phyloP scores from a whole-genome alignment of 2,113 vertebrate species.

The Dicerorhinus sumatrensis region DNA sequence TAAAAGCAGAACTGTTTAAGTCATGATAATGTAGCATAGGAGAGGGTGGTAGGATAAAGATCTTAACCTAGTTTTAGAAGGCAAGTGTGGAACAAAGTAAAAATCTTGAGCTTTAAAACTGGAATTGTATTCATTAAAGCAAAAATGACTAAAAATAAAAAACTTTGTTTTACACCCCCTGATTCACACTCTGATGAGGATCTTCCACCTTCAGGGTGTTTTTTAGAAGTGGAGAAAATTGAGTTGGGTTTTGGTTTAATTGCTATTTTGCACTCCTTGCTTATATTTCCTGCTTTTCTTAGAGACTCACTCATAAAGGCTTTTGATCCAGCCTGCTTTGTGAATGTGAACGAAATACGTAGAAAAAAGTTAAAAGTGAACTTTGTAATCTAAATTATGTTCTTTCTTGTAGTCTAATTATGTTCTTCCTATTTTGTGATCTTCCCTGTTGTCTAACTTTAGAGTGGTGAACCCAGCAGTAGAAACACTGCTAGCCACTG shows the following conservation, averaged over 20 bases:
- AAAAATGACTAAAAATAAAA: constrained; percentile 7
- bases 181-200: neutral
- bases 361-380: neutral
- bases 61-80: constrained; percentile 42
- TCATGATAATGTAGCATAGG: neutral
- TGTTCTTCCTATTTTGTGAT: neutral
- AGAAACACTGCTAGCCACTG: neutral
- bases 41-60: neutral
- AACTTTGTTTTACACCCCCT: neutral
- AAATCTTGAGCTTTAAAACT: neutral
- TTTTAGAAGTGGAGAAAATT: constrained; percentile 21
- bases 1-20: constrained; percentile 69
- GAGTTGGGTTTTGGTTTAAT: constrained; percentile 34
- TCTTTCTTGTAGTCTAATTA: neutral
- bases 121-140: constrained; percentile 18
- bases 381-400: neutral
- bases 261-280: neutral
- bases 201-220: neutral
- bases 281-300: neutral
- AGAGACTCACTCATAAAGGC: neutral
- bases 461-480: neutral
- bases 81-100: constrained; percentile 15
- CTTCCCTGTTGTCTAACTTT: neutral
- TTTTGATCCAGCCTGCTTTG: constrained; percentile 11
- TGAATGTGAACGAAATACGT: neutral